Conservation (phyloP, 1,140 invertebrate species). For the Carcinoscorpius rotundicauda region DNA sequence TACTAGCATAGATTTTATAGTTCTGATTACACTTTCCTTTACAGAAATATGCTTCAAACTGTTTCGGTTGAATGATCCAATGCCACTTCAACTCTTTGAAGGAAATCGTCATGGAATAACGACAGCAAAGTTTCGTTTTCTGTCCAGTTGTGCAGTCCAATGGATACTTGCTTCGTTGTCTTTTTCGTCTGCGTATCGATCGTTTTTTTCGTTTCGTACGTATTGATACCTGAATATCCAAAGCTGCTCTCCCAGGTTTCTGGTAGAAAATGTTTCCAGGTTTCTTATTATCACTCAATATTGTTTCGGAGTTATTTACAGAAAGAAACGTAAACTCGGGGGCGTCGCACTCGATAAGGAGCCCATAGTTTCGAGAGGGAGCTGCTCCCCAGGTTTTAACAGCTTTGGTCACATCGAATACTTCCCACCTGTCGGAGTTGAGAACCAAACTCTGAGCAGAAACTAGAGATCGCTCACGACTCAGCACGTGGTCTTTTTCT, state of each 20-base stretch:
- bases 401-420: background rate
- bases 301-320: too few species aligned
- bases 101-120: slow-evolving; percentile 63
- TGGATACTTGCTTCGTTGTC: too few species aligned
- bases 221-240: too few species aligned
- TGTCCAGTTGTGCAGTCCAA: slow-evolving; percentile 1
- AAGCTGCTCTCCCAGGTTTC: too few species aligned
- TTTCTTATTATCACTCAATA: too few species aligned
- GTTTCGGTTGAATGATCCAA: slow-evolving; percentile 67
- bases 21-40: slow-evolving; percentile 51
- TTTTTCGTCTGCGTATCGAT: too few species aligned
- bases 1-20: slow-evolving; percentile 28
- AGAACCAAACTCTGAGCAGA: too few species aligned
- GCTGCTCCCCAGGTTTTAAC: background rate
- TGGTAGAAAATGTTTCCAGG: too few species aligned
- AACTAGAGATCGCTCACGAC: too few species aligned
- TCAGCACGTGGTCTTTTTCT: too few species aligned
- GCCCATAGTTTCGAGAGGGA: background rate
- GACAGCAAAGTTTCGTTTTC: slow-evolving; percentile 45
- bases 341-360: background rate
- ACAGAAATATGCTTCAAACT: slow-evolving; percentile 73
- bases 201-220: too few species aligned
- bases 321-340: too few species aligned
- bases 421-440: background rate
- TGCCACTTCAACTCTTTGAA: slow-evolving; percentile 78